These are phyloP conservation scores for Henricia sp. DNA, from an alignment of 53 echinoderm and acorn worm genomes.

Conservation along the genomic window DNA sequence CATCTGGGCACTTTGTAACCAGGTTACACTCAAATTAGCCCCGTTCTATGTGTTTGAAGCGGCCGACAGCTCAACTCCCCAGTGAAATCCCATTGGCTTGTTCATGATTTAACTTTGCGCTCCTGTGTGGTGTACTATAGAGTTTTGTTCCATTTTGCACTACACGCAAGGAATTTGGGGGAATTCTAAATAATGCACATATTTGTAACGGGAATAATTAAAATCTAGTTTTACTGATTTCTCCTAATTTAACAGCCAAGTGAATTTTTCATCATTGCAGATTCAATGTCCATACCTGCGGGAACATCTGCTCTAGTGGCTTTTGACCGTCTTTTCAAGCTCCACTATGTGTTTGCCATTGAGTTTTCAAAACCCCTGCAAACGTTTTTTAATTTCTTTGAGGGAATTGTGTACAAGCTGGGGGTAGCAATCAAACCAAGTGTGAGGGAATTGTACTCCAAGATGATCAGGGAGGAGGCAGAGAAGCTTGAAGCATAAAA, in stretches of 20 bases:
- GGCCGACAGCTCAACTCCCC: no score
- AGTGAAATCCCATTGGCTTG: no score
- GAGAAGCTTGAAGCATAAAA: background rate
- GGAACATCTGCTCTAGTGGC: background rate
- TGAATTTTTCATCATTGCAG: slow-evolving; percentile 10
- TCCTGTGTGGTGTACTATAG: no score
- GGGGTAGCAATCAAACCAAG: background rate
- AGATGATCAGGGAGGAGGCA: background rate
- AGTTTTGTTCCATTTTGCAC: no score
- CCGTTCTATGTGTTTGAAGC: no score
- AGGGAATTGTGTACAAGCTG: background rate
- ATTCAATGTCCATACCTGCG: background rate
- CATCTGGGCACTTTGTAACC: no score
- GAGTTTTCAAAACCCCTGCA: background rate
- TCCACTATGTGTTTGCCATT: background rate
- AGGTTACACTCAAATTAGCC: no score
- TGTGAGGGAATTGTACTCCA: background rate
- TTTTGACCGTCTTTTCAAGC: background rate
- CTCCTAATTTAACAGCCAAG: background rate
- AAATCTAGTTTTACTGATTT: background rate
- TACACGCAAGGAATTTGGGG: no score
- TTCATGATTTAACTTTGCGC: no score
- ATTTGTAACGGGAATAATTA: no score
- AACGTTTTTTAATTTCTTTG: background rate
- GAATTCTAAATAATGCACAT: no score